A percentile compares a stretch with the other conserved stretches of the same genome.
These are phyloP conservation scores for Lagopus muta DNA, from an alignment of 2,113 vertebrate species.

Conservation along the genomic window DNA sequence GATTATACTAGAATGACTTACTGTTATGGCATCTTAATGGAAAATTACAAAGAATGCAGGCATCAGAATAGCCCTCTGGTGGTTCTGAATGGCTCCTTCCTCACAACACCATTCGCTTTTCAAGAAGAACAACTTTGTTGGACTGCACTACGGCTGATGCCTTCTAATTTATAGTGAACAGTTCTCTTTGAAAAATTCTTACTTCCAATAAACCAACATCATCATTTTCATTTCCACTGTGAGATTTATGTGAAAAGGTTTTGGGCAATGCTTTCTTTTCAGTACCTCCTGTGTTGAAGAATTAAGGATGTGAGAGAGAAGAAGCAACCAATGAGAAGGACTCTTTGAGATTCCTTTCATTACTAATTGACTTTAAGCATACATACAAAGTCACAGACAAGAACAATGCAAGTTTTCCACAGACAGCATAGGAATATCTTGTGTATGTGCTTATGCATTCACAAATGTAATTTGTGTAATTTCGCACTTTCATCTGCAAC, in stretches of 20 bases:
- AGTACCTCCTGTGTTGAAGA: neutral
- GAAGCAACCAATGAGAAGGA: neutral
- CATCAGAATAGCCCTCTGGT: neutral
- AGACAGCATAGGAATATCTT: neutral
- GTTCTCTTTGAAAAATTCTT: neutral
- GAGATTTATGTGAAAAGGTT: neutral
- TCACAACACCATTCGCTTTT: neutral
- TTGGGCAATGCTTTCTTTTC: neutral
- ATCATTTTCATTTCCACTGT: neutral
- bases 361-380: neutral
- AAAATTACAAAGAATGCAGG: neutral
- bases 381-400: conserved; percentile 1
- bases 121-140: neutral
- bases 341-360: neutral
- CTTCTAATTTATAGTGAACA: neutral
- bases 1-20: neutral
- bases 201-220: neutral
- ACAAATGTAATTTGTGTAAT: neutral
- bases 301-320: accelerated
- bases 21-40: neutral
- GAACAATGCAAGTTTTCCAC: neutral
- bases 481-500: neutral
- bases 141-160: neutral
- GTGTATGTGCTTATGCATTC: neutral
- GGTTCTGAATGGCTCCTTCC: neutral